Base-by-base conservation (phyloP, 53 echinoderm and acorn worm species). In the Holothuria scabra region DNA sequence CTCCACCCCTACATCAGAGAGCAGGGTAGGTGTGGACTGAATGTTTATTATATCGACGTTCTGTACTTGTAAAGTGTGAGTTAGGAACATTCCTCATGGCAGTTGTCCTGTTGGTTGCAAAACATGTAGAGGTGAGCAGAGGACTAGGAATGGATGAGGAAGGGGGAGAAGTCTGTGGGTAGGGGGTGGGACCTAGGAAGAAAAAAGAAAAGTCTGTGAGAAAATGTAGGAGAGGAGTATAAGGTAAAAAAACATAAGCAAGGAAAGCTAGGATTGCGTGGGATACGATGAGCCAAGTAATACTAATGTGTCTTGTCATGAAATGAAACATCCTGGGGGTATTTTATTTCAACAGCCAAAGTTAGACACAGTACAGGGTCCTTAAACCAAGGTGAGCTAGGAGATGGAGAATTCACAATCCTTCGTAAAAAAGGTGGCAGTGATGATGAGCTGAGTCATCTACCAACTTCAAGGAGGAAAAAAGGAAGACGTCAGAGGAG, bases 341-440 rank as follows among this genome's bases (percentile, higher is more conserved):
- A 16, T 37, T 24, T 16, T 3, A n/a, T 29, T 29, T 41, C 69
- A 72, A 48, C 72, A 46, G 46, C 72, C 72, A 72, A 44, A 24
- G 72, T 44, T 3, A 72, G 72, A 72, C 72, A 72, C 46, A 72
- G 72, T 24, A 72, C 72, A 72, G 72, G 48, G 46, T 72, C 72
- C 24, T 44, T 72, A 21, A 28, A 65, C 25, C 72, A 72, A 48
- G 48, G n/a, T 19, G 72, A 72, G 37, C 41, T 20, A 3, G 66
- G 23, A 32, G 61, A 33, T 1, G 11, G 19, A 19, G 68, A 82
- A 12, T 95, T 84, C 87, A 91, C 91, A 60, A 78, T 95, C 56
- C 93, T 93, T 4, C 89, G 91, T 72, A 95, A 89, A 76, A 95
- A 95, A 72, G 70, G 71, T 7, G 87, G 89, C 34, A 93, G 90